These are phyloP conservation scores for Oscheius sp. DNA, from an alignment of 2,888 invertebrate species.

Conservation along the genomic window DNA sequence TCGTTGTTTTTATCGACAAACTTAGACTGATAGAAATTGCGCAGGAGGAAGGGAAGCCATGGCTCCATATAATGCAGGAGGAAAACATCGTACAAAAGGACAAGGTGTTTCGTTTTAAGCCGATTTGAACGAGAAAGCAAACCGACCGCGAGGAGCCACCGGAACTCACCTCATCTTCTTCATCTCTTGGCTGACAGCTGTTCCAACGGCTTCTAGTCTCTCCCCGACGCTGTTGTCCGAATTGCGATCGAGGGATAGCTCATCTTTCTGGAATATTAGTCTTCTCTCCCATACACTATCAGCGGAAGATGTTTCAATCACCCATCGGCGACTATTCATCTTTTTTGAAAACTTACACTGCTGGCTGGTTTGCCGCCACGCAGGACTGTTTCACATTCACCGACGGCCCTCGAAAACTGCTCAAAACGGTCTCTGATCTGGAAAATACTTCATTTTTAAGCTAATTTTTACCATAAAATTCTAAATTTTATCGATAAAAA, in stretches of 20 bases:
- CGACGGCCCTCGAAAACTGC: slow-evolving; percentile 40
- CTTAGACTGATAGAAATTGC: too few relatives aligned
- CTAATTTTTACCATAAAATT: too few relatives aligned
- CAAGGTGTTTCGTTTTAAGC: neutral
- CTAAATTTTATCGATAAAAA: too few relatives aligned
- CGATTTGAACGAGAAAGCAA: neutral
- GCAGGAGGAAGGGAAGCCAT: too few relatives aligned
- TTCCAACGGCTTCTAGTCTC: slow-evolving; percentile 32
- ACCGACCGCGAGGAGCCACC: neutral
- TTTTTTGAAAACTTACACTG: slow-evolving; percentile 8
- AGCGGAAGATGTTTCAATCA: too few relatives aligned
- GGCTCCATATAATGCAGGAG: too few relatives aligned
- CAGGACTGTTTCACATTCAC: slow-evolving; percentile 44
- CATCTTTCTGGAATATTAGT: slow-evolving; percentile 41
- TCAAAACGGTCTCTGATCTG: slow-evolving; percentile 40
- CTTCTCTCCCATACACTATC: too few relatives aligned
- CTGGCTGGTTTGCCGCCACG: slow-evolving; percentile 37
- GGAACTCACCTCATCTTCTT: slow-evolving; percentile 34
- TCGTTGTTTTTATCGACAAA: neutral
- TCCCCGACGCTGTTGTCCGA: slow-evolving; percentile 60
- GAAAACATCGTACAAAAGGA: neutral
- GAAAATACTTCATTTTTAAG: too few relatives aligned
- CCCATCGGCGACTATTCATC: neutral
- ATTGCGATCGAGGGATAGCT: slow-evolving; percentile 59
- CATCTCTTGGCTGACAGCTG: slow-evolving; percentile 16